These are phyloP conservation scores for Triplophysa tibetana DNA, from an alignment of 2,113 vertebrate genomes.

Conservation along the genomic window DNA sequence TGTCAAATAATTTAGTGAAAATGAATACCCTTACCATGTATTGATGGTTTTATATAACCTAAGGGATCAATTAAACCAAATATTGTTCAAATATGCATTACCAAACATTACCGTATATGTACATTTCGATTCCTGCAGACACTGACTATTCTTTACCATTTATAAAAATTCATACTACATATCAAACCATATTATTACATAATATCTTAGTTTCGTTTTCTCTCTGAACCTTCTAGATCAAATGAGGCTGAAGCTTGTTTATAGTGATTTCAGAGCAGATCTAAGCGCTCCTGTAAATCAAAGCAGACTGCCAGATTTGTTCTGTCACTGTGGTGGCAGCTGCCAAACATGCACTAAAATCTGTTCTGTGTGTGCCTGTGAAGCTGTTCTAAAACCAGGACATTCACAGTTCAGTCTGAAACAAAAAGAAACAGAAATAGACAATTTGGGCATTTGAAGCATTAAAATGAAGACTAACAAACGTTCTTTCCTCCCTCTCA, in stretches of 20 bases:
- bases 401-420: slow-evolving; percentile 2
- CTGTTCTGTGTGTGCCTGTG: not conserved
- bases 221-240: slow-evolving; percentile 19
- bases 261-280: slow-evolving; percentile 61
- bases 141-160: too few relatives aligned
- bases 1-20: too few relatives aligned
- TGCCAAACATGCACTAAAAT: slow-evolving; percentile 36
- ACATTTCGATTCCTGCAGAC: too few relatives aligned
- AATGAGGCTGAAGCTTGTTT: slow-evolving; percentile 43
- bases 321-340: not conserved
- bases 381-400: slow-evolving; percentile 17
- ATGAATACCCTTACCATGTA: too few relatives aligned
- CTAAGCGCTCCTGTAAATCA: slow-evolving; percentile 43
- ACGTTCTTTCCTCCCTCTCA: not conserved
- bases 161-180: not conserved
- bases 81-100: too few relatives aligned
- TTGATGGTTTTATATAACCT: too few relatives aligned
- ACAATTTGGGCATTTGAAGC: not conserved
- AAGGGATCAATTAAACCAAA: too few relatives aligned
- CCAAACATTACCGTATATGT: too few relatives aligned
- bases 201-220: not conserved
- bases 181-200: not conserved
- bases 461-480: not conserved
- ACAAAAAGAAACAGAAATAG: slow-evolving; percentile 21
- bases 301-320: slow-evolving; percentile 47